These are phyloP conservation scores for Papilio polyxenes DNA, from an alignment of 1,140 invertebrate species.

Conservation along the genomic window DNA sequence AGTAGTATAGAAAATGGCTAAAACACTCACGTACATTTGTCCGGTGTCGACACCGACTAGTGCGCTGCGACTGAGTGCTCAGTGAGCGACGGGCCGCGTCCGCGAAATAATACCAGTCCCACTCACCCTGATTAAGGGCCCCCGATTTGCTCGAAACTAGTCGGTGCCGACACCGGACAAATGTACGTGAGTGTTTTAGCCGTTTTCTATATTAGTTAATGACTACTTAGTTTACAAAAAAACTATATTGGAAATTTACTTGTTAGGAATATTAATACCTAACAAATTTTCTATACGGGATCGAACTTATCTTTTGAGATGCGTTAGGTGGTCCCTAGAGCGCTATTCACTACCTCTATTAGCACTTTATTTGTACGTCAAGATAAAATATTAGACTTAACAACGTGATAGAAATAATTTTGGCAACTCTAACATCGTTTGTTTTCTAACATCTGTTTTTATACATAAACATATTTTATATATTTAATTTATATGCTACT, in stretches of 20 bases:
- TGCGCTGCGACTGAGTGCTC: no score
- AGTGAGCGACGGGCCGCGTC: no score
- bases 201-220: no score
- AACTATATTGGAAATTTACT: background rate
- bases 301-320: background rate
- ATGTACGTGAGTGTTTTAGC: no score
- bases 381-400: constrained; percentile 3
- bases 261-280: background rate
- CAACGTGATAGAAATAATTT: background rate
- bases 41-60: no score
- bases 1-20: no score
- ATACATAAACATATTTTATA: background rate
- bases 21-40: no score
- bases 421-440: background rate
- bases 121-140: no score
- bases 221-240: no score
- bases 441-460: background rate
- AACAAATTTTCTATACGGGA: background rate
- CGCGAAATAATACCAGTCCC: no score
- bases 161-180: no score
- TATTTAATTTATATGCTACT: background rate
- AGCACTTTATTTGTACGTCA: background rate
- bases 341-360: constrained; percentile 5
- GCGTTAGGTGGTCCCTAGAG: background rate
- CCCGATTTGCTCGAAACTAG: no score